Conservation (phyloP, 1,140 invertebrate genomes). For the Maniola jurtina region DNA sequence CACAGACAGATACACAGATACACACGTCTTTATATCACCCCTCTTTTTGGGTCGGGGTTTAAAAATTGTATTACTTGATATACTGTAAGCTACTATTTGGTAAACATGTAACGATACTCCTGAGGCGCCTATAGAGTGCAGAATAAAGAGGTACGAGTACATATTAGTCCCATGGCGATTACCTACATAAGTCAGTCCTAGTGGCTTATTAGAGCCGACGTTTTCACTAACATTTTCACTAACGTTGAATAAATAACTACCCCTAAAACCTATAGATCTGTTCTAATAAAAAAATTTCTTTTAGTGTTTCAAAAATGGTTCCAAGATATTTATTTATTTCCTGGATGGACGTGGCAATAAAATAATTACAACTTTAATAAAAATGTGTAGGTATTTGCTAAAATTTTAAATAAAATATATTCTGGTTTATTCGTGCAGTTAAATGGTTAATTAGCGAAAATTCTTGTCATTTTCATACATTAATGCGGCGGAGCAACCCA, state of each 20-base stretch:
- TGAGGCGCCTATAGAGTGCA: background rate
- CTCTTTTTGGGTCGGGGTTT: too few relatives aligned
- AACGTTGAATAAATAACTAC: too few relatives aligned
- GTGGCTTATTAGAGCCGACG: background rate
- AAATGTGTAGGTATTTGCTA: too few relatives aligned
- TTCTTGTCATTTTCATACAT: conserved; percentile 15
- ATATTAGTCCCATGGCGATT: background rate
- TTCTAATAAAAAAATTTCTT: too few relatives aligned
- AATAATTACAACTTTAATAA: too few relatives aligned
- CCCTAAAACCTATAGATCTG: too few relatives aligned
- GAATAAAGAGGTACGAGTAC: background rate
- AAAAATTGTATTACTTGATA: background rate
- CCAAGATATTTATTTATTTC: too few relatives aligned
- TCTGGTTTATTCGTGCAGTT: background rate
- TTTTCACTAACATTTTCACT: background rate
- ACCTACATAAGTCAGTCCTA: conserved; percentile 7
- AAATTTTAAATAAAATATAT: too few relatives aligned
- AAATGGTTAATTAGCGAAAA: conserved; percentile 8
- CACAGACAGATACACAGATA: too few relatives aligned
- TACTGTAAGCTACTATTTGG: background rate
- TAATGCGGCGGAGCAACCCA: conserved; percentile 5
- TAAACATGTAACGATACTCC: conserved; percentile 5
- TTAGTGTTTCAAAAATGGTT: too few relatives aligned
- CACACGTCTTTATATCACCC: too few relatives aligned
- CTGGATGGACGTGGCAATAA: too few relatives aligned